Evolutionary conservation across 2,113 vertebrate species (phyloP), one percentile per base, ranked within the genome.

Genomic region (Corythoichthys intestinalis): DNA sequence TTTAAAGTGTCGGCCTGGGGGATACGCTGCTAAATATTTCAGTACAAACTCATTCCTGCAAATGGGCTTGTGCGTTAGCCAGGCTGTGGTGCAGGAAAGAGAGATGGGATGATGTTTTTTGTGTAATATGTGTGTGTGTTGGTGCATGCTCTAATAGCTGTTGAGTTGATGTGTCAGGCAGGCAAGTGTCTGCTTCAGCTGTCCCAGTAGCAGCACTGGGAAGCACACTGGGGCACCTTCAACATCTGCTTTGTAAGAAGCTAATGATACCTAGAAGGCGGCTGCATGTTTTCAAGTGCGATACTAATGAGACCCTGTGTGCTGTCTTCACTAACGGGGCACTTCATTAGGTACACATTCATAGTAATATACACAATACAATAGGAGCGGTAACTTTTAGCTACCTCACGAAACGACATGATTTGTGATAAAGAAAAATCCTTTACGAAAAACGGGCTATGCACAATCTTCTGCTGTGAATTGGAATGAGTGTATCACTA

Each of bases 201-300:
- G 78, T 83, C 85, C 77, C 83, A 78, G 79, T 87, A 83, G 86
- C 87, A 89, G 81, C 80, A 80, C 76, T 78, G 79, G 66, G 49
- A 78, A 90, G 88, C 80, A 86, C 88, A 87, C 75, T 80, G 75
- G 88, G 85, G 86, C 84, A 88, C 74, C 77, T 82, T 79, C 75
- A 90, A 88, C 89, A 90, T 91, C 88, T 90, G 88, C 89, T 89
- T 90, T 88, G 79, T 89, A 91, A 91, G 86, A 85, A 91, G 86
- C 86, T 91, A 90, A 91, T 88, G 87, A 89, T 87, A 87, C 89
- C 86, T 90, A 81, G 85, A 84, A 81, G 77, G 84, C 89, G 88
- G 89, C 79, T 58, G 79, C 78, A 79, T 84, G 82, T 86, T 85
- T 90, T 85, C 77, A 86, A 85, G 84, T 83, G 78, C 77, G 77